Conservation (phyloP, 2,888 invertebrate genomes). For the Formica aserva region DNA sequence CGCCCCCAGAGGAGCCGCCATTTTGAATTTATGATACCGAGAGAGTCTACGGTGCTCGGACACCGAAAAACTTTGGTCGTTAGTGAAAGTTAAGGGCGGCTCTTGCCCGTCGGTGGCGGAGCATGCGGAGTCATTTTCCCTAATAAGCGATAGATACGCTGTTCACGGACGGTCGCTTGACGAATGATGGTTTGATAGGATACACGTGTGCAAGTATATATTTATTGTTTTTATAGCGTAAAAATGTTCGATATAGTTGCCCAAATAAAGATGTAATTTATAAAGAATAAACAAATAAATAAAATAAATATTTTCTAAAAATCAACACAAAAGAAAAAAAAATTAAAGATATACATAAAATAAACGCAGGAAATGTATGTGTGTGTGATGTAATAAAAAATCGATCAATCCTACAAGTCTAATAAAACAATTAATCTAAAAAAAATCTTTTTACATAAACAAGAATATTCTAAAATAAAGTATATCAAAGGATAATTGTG, state of each 20-base stretch:
- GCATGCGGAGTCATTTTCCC: constrained; percentile 74
- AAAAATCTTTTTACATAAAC: neutral
- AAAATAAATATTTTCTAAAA: neutral
- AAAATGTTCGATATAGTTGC: neutral
- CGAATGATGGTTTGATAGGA: constrained; percentile 21
- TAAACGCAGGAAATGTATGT: neutral
- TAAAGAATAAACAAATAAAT: neutral
- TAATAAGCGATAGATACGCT: constrained; percentile 66
- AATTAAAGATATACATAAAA: neutral
- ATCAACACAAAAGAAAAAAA: neutral
- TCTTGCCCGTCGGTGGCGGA: constrained; percentile 58
- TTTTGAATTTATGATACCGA: constrained; percentile 85
- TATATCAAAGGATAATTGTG: neutral
- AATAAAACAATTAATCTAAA: neutral
- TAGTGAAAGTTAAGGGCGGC: constrained; percentile 80
- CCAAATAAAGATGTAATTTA: neutral
- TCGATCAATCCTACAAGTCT: neutral
- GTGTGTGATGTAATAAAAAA: neutral
- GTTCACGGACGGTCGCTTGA: constrained; percentile 55
- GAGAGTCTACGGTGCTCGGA: constrained; percentile 80
- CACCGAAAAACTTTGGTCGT: constrained; percentile 85
- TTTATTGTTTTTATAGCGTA: neutral
- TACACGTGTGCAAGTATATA: neutral
- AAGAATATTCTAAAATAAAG: neutral
- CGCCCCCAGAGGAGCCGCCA: constrained; percentile 84